These are phyloP conservation scores for Drosophila nr. medialis DNA, from an alignment of 2,888 invertebrate genomes.

Conservation along the genomic window DNA sequence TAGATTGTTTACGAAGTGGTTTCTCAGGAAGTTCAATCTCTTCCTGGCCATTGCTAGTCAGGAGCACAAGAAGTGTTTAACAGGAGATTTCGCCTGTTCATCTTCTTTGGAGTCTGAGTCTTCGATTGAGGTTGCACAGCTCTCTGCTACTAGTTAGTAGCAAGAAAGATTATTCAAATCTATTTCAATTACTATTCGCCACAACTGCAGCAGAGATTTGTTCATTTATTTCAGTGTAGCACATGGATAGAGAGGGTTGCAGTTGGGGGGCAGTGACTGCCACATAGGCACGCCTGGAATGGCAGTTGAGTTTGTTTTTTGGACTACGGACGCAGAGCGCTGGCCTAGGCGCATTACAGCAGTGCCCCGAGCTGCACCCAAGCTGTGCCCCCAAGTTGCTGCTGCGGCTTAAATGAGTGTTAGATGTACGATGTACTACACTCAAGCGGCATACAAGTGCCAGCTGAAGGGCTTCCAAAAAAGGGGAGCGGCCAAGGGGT, in stretches of 20 bases:
- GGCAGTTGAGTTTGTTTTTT: slow-evolving; percentile 61
- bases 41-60: neutral
- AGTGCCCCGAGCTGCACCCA: slow-evolving; percentile 8
- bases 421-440: slow-evolving; percentile 52
- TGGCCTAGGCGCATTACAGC: slow-evolving; percentile 40
- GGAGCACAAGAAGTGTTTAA: neutral
- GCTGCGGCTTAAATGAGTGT: slow-evolving; percentile 57
- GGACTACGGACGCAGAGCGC: slow-evolving; percentile 44
- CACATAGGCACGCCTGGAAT: slow-evolving; percentile 59
- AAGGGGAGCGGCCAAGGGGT: neutral
- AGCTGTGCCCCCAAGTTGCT: slow-evolving; percentile 5
- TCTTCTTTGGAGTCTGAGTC: neutral
- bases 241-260: neutral
- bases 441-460: slow-evolving; percentile 26
- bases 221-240: slow-evolving; percentile 2
- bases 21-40: too few species aligned
- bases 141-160: neutral
- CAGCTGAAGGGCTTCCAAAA: slow-evolving; percentile 4
- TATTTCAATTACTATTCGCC: neutral
- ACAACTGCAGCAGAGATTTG: neutral
- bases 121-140: too few species aligned
- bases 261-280: slow-evolving; percentile 2
- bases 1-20: neutral
- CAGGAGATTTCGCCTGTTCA: neutral
- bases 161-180: neutral